Evolutionary conservation across 2,113 vertebrate species (phyloP).

Genomic region (Sinocyclocheilus rhinocerous): DNA sequence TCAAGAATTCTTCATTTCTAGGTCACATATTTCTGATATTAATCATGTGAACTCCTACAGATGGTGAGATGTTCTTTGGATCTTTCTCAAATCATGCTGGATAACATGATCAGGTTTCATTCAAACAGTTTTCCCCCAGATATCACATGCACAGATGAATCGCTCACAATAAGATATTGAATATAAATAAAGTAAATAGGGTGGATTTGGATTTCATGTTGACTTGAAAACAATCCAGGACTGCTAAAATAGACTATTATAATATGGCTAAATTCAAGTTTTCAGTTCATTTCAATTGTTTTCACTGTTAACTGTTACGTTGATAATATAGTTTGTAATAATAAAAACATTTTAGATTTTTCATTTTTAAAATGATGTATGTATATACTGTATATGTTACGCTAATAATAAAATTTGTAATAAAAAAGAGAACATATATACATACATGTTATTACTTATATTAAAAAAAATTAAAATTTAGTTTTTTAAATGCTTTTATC

Average conservation of each 20-base stretch:
- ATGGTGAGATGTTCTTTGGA: neutral
- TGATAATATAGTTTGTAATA: neutral
- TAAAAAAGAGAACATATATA: too few relatives aligned
- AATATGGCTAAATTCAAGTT: neutral
- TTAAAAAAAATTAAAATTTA: too few relatives aligned
- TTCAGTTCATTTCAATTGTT: neutral
- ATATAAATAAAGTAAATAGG: neutral
- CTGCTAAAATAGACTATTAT: neutral
- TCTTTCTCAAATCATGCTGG: neutral
- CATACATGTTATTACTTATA: too few relatives aligned
- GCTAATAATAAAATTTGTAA: too few relatives aligned
- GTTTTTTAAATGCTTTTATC: too few relatives aligned
- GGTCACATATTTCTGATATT: neutral
- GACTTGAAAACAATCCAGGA: neutral
- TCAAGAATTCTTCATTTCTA: neutral
- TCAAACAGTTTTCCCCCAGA: neutral
- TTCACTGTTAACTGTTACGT: neutral
- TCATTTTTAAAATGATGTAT: neutral
- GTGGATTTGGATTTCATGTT: neutral
- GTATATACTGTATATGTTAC: too few relatives aligned
- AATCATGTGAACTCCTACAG: neutral
- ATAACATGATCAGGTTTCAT: neutral
- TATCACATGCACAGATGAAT: neutral
- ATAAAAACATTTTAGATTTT: neutral
- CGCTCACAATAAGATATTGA: neutral